Conservation (phyloP, 2,888 invertebrate species). For the Sphinx pinastri region DNA sequence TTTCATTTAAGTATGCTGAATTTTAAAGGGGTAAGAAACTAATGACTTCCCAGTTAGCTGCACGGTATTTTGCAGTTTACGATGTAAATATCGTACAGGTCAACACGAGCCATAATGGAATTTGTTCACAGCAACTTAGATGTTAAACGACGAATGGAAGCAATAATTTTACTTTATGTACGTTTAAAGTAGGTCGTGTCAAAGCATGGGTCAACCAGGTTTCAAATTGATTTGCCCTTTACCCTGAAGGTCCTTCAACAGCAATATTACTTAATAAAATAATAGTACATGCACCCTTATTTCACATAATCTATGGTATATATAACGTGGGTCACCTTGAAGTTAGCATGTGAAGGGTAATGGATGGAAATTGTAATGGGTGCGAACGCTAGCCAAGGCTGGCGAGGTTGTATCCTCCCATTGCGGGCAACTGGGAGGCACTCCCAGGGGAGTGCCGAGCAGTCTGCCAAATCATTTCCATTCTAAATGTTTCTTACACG, state of each 20-base stretch:
- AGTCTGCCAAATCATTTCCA: slow-evolving; percentile 31
- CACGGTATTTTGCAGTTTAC: slow-evolving; percentile 7
- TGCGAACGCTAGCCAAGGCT: slow-evolving; percentile 39
- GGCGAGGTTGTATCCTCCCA: slow-evolving; percentile 50
- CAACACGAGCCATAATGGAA: neutral
- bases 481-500: slow-evolving; percentile 31
- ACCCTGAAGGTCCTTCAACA: neutral
- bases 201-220: neutral
- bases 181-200: slow-evolving; percentile 5
- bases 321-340: slow-evolving; percentile 37
- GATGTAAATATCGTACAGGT: slow-evolving; percentile 10
- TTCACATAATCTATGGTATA: slow-evolving; percentile 11
- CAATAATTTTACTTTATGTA: slow-evolving; percentile 14
- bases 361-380: slow-evolving; percentile 31
- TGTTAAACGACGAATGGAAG: slow-evolving; percentile 10
- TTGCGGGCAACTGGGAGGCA: slow-evolving; percentile 32
- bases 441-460: slow-evolving; percentile 49
- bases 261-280: slow-evolving; percentile 3
- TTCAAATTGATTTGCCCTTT: slow-evolving; percentile 17
- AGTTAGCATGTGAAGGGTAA: slow-evolving; percentile 36
- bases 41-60: slow-evolving; percentile 6
- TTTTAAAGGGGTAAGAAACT: neutral
- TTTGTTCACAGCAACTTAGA: slow-evolving; percentile 1
- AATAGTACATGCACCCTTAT: slow-evolving; percentile 11
- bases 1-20: neutral